These are phyloP conservation scores for Drosophila takahashii DNA, from an alignment of 1,140 invertebrate species.

Conservation along the genomic window DNA sequence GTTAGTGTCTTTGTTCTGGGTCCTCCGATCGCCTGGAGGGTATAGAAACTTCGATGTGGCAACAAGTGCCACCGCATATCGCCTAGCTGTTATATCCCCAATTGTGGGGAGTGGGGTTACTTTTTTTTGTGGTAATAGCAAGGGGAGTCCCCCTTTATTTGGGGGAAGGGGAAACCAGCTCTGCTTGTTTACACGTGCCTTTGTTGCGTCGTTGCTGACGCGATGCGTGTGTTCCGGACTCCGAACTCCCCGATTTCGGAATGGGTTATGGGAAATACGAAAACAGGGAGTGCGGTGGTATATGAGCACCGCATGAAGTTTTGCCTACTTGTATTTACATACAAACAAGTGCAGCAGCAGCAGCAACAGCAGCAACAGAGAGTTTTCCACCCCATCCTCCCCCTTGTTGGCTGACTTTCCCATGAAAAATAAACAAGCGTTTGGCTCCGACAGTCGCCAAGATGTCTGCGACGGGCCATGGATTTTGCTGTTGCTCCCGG, in stretches of 20 bases:
- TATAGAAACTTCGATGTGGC: constrained; percentile 59
- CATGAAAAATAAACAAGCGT: constrained; percentile 78
- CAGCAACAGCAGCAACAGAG: constrained; percentile 44
- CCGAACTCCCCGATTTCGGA: constrained; percentile 5
- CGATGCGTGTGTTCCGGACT: constrained; percentile 74
- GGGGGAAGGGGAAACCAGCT: constrained; percentile 40
- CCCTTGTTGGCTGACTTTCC: constrained; percentile 59
- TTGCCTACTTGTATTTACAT: constrained; percentile 78
- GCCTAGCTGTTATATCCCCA: constrained; percentile 61
- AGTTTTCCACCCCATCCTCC: constrained; percentile 3
- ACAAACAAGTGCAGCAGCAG: constrained; percentile 57
- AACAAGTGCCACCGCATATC: constrained; percentile 52
- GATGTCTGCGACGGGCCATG: constrained; percentile 68
- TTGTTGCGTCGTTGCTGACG: constrained; percentile 55
- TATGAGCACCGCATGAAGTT: constrained; percentile 73
- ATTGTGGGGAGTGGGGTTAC: constrained; percentile 42
- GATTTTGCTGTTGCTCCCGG: constrained; percentile 38
- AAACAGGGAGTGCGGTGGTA: background rate
- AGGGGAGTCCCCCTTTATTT: background rate
- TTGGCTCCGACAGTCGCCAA: constrained; percentile 75
- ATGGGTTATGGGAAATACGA: background rate
- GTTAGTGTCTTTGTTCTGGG: constrained; percentile 8
- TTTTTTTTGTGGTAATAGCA: too few species aligned
- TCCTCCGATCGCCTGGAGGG: constrained; percentile 51
- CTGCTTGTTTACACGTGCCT: constrained; percentile 80